These are phyloP conservation scores for Lordiphosa stackelbergi DNA, from an alignment of 1,140 invertebrate genomes.

Conservation along the genomic window DNA sequence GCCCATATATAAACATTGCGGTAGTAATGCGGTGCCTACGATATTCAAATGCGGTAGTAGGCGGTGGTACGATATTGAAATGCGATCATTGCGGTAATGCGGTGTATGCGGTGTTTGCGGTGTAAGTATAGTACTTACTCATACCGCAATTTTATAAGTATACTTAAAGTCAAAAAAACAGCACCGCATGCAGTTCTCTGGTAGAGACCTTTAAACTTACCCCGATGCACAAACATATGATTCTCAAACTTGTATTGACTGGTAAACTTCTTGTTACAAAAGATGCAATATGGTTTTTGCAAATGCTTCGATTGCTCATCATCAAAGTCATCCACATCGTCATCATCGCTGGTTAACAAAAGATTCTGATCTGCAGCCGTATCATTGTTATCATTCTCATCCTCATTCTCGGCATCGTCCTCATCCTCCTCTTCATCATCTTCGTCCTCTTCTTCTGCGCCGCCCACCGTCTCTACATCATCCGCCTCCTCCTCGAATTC, in stretches of 20 bases:
- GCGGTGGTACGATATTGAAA: too few relatives aligned
- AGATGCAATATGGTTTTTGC: constrained; percentile 67
- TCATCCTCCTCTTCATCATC: constrained; percentile 44
- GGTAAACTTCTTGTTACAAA: constrained; percentile 68
- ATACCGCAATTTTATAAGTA: too few relatives aligned
- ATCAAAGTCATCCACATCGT: constrained; percentile 62
- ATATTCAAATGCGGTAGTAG: too few relatives aligned
- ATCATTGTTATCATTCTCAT: constrained; percentile 61
- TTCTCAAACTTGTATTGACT: constrained; percentile 75
- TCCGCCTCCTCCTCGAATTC: constrained; percentile 68
- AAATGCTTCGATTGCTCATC: constrained; percentile 62
- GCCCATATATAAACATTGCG: too few relatives aligned
- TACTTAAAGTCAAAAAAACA: too few relatives aligned
- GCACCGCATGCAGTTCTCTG: too few relatives aligned
- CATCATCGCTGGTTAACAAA: constrained; percentile 57
- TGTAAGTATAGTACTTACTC: too few relatives aligned
- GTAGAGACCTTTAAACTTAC: constrained; percentile 19
- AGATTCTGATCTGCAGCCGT: constrained; percentile 55
- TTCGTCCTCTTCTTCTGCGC: constrained; percentile 38
- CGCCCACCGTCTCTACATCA: constrained; percentile 40
- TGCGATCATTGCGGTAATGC: too few relatives aligned
- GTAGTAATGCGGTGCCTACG: too few relatives aligned
- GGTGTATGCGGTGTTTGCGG: too few relatives aligned
- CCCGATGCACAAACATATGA: constrained; percentile 72
- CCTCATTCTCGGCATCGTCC: constrained; percentile 55